Conservation (phyloP, 2,113 vertebrate species). For the Calidris pugnax region DNA sequence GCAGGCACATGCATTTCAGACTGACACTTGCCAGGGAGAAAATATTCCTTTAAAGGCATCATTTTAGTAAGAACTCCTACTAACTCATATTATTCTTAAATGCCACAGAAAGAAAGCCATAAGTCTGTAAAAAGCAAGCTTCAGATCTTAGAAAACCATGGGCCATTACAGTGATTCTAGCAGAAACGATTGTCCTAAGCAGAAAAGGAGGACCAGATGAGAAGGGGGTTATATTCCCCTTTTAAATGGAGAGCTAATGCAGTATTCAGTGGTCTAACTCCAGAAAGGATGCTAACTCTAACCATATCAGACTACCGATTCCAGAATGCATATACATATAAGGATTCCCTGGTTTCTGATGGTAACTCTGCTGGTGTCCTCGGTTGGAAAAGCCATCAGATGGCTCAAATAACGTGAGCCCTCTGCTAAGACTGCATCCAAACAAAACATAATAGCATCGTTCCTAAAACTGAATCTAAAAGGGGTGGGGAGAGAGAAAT, state of each 20-base stretch:
- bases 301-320: not conserved
- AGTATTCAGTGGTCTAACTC: not conserved
- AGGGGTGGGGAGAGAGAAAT: accelerated
- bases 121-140: accelerated
- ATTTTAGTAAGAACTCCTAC: not conserved
- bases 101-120: not conserved
- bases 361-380: not conserved
- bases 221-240: not conserved
- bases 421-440: not conserved
- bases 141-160: not conserved
- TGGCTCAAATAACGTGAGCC: accelerated
- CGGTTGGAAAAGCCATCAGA: not conserved
- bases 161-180: not conserved
- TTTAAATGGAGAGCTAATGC: not conserved
- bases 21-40: not conserved
- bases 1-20: not conserved
- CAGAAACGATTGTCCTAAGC: not conserved
- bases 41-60: accelerated
- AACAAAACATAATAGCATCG: not conserved
- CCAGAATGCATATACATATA: not conserved
- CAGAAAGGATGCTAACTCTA: not conserved
- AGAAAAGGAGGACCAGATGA: not conserved
- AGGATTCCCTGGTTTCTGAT: not conserved
- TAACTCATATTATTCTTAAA: not conserved
- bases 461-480: not conserved